phyloP scores from a whole-genome alignment of 2,113 vertebrate genomes.

The Thomomys bottae region DNA sequence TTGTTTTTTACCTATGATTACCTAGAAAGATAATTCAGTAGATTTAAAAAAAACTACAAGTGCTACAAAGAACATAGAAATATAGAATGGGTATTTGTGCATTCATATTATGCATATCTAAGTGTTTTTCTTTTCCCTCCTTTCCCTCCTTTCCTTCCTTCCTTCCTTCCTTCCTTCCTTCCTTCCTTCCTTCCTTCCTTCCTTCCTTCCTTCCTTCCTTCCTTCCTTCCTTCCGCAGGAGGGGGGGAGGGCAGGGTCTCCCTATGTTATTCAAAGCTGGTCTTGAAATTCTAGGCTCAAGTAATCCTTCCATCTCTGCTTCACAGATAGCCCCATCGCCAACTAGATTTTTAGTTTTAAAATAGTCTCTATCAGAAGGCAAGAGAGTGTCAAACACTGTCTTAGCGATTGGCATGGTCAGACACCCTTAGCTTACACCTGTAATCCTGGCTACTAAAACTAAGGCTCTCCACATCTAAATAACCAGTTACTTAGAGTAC shows the following conservation, averaged over 20 bases:
- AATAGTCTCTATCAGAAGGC: neutral
- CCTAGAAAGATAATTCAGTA: neutral
- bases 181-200: neutral
- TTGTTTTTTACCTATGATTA: neutral
- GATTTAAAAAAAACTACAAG: neutral
- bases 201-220: neutral
- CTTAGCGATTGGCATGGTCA: neutral
- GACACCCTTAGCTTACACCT: too few relatives aligned
- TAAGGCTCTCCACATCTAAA: too few relatives aligned
- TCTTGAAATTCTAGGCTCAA: neutral
- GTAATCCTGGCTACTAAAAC: too few relatives aligned
- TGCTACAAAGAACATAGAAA: neutral
- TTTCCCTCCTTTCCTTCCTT: neutral
- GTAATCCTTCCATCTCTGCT: neutral
- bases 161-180: too few relatives aligned
- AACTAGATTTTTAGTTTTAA: neutral
- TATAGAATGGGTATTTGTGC: constrained; percentile 5
- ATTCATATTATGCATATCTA: neutral
- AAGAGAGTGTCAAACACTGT: neutral
- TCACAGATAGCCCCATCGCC: too few relatives aligned
- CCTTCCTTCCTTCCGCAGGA: too few relatives aligned
- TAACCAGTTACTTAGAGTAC: neutral
- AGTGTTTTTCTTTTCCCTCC: neutral
- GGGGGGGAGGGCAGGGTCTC: neutral
- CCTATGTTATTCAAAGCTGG: neutral